Evolutionary conservation across 2,888 invertebrate genomes (phyloP).

Genomic region (Microplitis deprimator): DNA sequence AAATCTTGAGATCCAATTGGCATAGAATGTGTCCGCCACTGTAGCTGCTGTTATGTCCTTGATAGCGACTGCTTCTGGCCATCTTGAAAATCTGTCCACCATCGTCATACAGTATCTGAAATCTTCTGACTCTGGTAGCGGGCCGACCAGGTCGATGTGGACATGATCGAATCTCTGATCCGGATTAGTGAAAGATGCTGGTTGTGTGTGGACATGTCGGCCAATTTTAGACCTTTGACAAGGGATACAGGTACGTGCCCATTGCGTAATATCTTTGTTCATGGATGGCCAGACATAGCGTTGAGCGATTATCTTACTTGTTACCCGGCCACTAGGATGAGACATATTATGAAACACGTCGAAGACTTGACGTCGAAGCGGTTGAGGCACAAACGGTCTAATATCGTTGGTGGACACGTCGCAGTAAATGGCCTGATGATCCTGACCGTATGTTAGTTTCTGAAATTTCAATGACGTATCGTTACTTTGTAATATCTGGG

Average conservation of each 20-base stretch:
- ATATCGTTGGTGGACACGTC: constrained; percentile 40
- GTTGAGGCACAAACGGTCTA: constrained; percentile 48
- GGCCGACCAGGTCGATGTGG: constrained; percentile 47
- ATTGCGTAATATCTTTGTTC: constrained; percentile 52
- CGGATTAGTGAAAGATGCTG: constrained; percentile 47
- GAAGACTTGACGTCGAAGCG: constrained; percentile 44
- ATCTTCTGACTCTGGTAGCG: constrained; percentile 32
- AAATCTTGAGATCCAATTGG: constrained; percentile 56
- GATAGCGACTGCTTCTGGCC: constrained; percentile 47
- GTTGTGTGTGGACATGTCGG: constrained; percentile 51
- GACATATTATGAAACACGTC: constrained; percentile 44
- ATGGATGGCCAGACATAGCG: constrained; percentile 56
- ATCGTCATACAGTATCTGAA: constrained; percentile 45
- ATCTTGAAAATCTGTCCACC: constrained; percentile 45
- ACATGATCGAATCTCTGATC: constrained; percentile 51
- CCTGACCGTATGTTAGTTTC: constrained; percentile 6
- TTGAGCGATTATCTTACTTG: constrained; percentile 46
- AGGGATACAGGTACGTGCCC: constrained; percentile 54
- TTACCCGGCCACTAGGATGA: constrained; percentile 47
- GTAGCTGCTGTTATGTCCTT: constrained; percentile 33
- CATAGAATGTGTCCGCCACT: constrained; percentile 18
- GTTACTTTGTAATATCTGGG: constrained; percentile 8
- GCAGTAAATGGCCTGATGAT: constrained; percentile 36
- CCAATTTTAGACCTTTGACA: constrained; percentile 61
- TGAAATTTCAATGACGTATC: constrained; percentile 32